Conservation (phyloP, 2,888 invertebrate genomes). For the Folsomia manolachei region DNA sequence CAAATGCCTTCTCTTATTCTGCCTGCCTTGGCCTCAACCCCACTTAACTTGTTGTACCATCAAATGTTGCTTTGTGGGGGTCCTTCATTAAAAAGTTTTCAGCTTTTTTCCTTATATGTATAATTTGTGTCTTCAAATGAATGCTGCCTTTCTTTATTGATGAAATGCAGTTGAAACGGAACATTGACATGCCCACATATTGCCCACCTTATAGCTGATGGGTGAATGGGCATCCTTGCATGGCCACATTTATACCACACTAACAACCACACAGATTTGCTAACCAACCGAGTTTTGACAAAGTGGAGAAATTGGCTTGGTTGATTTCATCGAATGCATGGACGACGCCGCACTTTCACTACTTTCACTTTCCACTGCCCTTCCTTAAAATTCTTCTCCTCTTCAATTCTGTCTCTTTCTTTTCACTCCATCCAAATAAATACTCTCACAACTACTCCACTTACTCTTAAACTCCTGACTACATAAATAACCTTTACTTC, state of each 20-base stretch:
- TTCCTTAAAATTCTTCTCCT: slow-evolving; percentile 11
- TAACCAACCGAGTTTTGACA: too few relatives aligned
- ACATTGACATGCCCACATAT: background rate
- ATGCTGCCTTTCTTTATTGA: background rate
- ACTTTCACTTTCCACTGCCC: background rate
- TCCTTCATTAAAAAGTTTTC: too few relatives aligned
- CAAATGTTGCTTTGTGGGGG: too few relatives aligned
- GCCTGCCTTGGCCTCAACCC: background rate
- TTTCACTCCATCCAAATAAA: slow-evolving; percentile 16
- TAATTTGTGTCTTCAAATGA: too few relatives aligned
- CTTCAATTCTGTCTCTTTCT: slow-evolving; percentile 6
- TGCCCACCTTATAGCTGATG: too few relatives aligned
- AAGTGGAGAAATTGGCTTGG: background rate
- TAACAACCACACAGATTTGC: too few relatives aligned
- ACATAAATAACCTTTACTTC: slow-evolving; percentile 31
- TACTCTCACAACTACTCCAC: slow-evolving; percentile 10
- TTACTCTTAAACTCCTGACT: slow-evolving; percentile 19
- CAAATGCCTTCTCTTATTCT: slow-evolving; percentile 3
- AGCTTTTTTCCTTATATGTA: too few relatives aligned
- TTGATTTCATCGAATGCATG: too few relatives aligned
- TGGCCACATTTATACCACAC: too few relatives aligned
- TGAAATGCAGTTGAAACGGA: background rate
- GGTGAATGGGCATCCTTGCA: too few relatives aligned
- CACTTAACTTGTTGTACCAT: slow-evolving; percentile 10
- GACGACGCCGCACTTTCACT: too few relatives aligned